Conservation (phyloP, 2,888 invertebrate species). For the Poecilus cupreus region DNA sequence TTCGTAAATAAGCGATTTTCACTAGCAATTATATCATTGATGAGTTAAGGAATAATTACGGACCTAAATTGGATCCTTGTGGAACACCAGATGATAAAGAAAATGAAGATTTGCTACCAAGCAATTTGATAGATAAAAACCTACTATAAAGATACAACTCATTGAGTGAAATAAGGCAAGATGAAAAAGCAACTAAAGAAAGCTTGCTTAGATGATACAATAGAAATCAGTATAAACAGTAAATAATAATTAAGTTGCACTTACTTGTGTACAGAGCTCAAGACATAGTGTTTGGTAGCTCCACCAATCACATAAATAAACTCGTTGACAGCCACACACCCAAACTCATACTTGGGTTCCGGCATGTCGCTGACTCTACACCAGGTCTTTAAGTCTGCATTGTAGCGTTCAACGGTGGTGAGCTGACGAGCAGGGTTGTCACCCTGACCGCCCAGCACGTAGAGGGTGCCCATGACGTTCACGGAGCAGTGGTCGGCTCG, state of each 20-base stretch:
- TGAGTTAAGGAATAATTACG: too few relatives aligned
- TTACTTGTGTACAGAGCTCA: slow-evolving; percentile 22
- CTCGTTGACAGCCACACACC: slow-evolving; percentile 13
- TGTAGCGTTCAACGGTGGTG: slow-evolving; percentile 20
- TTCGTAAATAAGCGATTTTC: too few relatives aligned
- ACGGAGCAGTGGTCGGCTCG: slow-evolving; percentile 16
- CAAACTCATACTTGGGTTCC: slow-evolving; percentile 33
- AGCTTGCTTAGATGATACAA: too few relatives aligned
- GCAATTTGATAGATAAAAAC: too few relatives aligned
- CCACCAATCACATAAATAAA: slow-evolving; percentile 41
- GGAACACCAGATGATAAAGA: too few relatives aligned
- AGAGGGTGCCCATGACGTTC: slow-evolving; percentile 28
- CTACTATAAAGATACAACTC: too few relatives aligned
- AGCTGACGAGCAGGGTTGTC: neutral
- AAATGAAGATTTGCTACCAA: too few relatives aligned
- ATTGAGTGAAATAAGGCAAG: too few relatives aligned
- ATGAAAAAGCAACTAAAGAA: too few relatives aligned
- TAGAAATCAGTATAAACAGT: too few relatives aligned
- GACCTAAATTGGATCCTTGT: too few relatives aligned
- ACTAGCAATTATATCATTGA: too few relatives aligned
- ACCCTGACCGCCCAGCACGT: slow-evolving; percentile 22
- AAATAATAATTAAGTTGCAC: neutral
- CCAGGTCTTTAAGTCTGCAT: neutral
- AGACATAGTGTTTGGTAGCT: neutral
- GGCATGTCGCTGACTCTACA: neutral